These are phyloP conservation scores for Lamellibrachia luymesi DNA, from an alignment of 1,140 invertebrate species.

Conservation along the genomic window DNA sequence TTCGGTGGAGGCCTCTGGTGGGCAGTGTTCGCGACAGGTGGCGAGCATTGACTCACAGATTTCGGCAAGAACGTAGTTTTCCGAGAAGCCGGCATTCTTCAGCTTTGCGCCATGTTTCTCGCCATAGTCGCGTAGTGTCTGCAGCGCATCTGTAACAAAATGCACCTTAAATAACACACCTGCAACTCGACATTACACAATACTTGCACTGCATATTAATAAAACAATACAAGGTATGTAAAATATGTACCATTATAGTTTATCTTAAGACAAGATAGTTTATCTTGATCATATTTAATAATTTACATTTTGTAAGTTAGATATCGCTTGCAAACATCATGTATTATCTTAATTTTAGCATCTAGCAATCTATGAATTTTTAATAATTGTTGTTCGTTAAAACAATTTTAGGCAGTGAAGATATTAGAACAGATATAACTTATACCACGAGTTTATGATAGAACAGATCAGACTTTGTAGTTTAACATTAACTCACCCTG, in stretches of 20 bases:
- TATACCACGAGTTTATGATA: not conserved
- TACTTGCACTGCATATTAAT: not conserved
- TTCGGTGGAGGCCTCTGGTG: not conserved
- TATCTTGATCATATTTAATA: too few relatives aligned
- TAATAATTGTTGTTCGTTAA: too few relatives aligned
- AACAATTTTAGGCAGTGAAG: too few relatives aligned
- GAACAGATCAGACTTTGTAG: not conserved
- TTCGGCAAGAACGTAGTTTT: slow-evolving; percentile 15
- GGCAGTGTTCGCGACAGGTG: not conserved
- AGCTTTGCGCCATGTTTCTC: slow-evolving; percentile 11
- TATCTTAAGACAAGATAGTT: not conserved
- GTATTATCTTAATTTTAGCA: too few relatives aligned
- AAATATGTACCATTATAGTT: not conserved
- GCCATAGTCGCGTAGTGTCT: slow-evolving; percentile 18
- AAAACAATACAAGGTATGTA: not conserved
- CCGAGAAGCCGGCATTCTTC: slow-evolving; percentile 4
- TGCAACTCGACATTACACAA: not conserved
- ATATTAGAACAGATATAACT: too few relatives aligned
- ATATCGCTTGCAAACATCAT: too few relatives aligned
- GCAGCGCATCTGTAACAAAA: slow-evolving; percentile 26
- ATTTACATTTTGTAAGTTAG: too few relatives aligned
- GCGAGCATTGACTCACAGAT: slow-evolving; percentile 18
- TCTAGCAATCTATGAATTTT: too few relatives aligned
- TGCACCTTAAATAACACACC: not conserved
- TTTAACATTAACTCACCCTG: slow-evolving; percentile 14